Percentiles rank a stretch among this genome's conserved stretches.
Evolutionary conservation across 2,113 vertebrate genomes (phyloP).

Genomic region (Macquaria australasica): DNA sequence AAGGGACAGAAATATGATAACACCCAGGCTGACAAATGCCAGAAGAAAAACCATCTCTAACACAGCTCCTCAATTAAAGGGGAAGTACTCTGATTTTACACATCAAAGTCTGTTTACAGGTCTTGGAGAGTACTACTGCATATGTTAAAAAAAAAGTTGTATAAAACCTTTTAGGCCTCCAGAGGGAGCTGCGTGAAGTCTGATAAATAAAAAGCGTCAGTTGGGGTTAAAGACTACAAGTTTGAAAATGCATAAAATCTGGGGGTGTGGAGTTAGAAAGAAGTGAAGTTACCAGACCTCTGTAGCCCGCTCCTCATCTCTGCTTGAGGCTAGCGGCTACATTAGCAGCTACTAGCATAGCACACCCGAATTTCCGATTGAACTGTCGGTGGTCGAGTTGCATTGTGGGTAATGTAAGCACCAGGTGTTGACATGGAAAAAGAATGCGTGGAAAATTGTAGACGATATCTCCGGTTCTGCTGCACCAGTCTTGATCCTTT

Average conservation of each 20-base stretch:
- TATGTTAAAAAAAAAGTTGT: neutral
- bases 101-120: neutral
- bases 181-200: no score
- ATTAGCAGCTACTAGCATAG: neutral
- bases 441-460: neutral
- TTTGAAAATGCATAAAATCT: neutral
- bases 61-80: conserved; percentile 3
- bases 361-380: no score
- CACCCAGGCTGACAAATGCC: neutral
- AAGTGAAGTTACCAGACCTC: neutral
- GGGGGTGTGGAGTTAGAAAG: neutral
- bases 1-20: neutral
- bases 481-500: neutral
- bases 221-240: neutral
- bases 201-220: no score
- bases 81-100: neutral
- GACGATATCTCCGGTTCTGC: neutral
- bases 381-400: neutral
- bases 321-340: neutral
- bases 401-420: neutral
- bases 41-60: neutral
- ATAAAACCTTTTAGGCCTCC: no score
- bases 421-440: neutral
- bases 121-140: neutral
- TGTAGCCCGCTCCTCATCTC: neutral